A percentile compares a stretch with the other conserved stretches of the same genome.
These are phyloP conservation scores for Montipora cactus DNA, from an alignment of 64 coral and sea anemone genomes.

Conservation along the genomic window DNA sequence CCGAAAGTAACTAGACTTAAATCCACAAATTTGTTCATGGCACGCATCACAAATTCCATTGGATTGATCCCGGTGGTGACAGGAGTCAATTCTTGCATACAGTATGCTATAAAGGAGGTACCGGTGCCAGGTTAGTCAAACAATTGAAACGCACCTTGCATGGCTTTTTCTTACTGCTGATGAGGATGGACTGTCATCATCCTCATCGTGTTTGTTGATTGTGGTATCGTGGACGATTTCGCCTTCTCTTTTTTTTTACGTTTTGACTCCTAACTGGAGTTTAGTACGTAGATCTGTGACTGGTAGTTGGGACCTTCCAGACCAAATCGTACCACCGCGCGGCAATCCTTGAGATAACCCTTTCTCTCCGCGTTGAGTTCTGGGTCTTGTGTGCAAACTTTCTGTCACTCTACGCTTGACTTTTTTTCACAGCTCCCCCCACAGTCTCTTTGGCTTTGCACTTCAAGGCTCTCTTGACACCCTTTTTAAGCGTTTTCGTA, in stretches of 20 bases:
- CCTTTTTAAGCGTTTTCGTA: background rate
- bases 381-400: too few species aligned
- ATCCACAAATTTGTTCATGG: background rate
- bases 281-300: background rate
- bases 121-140: background rate
- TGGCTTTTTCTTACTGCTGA: background rate
- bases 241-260: background rate
- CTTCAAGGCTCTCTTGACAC: background rate
- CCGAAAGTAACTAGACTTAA: background rate
- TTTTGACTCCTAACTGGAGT: background rate
- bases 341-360: too few species aligned
- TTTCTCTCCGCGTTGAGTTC: too few species aligned
- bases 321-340: too few species aligned
- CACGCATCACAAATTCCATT: background rate
- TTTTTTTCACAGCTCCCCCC: too few species aligned
- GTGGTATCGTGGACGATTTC: background rate
- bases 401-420: too few species aligned
- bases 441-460: too few species aligned
- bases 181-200: background rate
- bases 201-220: background rate
- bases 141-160: background rate
- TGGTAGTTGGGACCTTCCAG: background rate
- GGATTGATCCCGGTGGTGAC: background rate
- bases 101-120: background rate
- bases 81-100: background rate